These are phyloP conservation scores for Drymodes brunneopygia DNA, from an alignment of 2,113 vertebrate species.

Conservation along the genomic window DNA sequence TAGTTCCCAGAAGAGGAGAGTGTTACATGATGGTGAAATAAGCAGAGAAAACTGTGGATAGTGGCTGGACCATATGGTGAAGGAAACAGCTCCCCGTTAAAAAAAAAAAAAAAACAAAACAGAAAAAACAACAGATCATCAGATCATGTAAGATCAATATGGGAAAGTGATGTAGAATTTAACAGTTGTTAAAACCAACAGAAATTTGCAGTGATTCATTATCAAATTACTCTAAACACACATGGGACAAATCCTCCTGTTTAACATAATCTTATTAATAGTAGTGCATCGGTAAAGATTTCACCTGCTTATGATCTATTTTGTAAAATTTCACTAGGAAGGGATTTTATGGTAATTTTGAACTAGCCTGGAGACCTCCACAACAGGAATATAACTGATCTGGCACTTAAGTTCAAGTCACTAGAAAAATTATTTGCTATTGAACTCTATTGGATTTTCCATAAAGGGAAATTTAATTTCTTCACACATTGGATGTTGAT, in stretches of 20 bases:
- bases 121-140: neutral
- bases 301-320: neutral
- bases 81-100: neutral
- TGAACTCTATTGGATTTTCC: neutral
- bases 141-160: neutral
- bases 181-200: neutral
- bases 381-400: neutral
- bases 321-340: neutral
- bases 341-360: neutral
- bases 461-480: constrained; percentile 8
- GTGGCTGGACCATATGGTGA: neutral
- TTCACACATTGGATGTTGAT: neutral
- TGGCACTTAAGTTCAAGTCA: neutral
- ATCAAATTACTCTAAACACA: neutral
- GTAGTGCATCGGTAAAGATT: rapidly evolving
- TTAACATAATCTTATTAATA: neutral
- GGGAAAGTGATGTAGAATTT: neutral
- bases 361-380: neutral
- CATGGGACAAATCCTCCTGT: neutral
- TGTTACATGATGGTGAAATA: constrained; percentile 37
- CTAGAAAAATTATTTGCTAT: constrained; percentile 36
- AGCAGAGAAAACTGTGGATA: neutral
- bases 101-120: neutral
- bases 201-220: neutral
- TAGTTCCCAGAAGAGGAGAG: constrained; percentile 14